Percentiles rank a stretch among this genome's conserved stretches.
These are phyloP conservation scores for Cryptocheilus praepositus DNA, from an alignment of 2,888 invertebrate species.

Conservation along the genomic window DNA sequence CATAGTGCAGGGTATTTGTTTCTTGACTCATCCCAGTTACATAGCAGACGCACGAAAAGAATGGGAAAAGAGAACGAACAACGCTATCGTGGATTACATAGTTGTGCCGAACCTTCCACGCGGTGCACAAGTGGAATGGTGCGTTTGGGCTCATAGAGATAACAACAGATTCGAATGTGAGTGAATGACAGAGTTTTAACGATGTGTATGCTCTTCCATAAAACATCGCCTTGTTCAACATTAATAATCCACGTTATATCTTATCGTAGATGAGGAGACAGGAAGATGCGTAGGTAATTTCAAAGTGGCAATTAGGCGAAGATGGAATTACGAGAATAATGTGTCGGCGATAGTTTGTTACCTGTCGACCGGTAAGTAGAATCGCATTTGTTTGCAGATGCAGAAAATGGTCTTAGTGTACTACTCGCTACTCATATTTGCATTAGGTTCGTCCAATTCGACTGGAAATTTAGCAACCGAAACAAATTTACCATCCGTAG, in stretches of 20 bases:
- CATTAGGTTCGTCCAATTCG: conserved; percentile 70
- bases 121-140: conserved; percentile 92
- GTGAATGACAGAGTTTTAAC: conserved; percentile 55
- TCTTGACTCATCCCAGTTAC: conserved; percentile 84
- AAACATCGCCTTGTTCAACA: conserved; percentile 18
- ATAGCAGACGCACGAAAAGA: conserved; percentile 86
- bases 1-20: conserved; percentile 91
- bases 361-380: conserved; percentile 81
- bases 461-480: conserved; percentile 70
- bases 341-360: conserved; percentile 91
- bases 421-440: conserved; percentile 2
- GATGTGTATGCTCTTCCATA: conserved; percentile 33
- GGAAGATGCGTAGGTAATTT: conserved; percentile 90
- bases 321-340: conserved; percentile 93
- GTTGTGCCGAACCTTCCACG: conserved; percentile 89
- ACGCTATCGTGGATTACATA: conserved; percentile 91
- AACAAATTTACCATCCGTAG: conserved; percentile 66
- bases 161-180: conserved; percentile 92
- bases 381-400: neutral
- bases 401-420: conserved; percentile 10
- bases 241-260: conserved; percentile 10
- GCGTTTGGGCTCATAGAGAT: conserved; percentile 92
- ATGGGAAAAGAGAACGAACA: conserved; percentile 89
- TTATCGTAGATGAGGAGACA: conserved; percentile 87
- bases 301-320: conserved; percentile 87